Base-by-base conservation (phyloP, 2,113 vertebrate genomes). In the Epinephelus cyanopodus region DNA sequence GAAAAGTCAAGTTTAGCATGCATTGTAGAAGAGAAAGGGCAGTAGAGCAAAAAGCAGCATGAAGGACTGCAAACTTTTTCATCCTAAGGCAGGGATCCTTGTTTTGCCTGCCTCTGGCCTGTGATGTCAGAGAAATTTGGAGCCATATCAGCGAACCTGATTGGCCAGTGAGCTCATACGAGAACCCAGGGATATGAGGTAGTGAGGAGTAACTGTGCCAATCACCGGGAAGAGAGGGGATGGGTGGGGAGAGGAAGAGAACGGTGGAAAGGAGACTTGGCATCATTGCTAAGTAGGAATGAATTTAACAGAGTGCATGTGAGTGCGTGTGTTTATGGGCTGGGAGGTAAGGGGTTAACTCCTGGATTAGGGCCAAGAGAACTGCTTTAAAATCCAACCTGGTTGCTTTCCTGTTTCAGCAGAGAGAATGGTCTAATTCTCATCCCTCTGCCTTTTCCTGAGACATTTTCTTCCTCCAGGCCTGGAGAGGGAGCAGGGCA, bases 121-220 rank as follows among this genome's bases (percentile, higher is more conserved):
- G 45, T 72, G 67, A 73, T 58, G 70, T 84, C 57, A 76, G 75
- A 21, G 53, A 57, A 83, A 69, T 68, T 72, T 89, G 76, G 75
- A 83, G 58, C 21, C 1, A 1, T 69, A 56, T 82, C 72, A 74
- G 58, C 62, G 25, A 15, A 23, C 33, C 9, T 71, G 79, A 90
- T 89, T 87, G 86, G 86, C 82, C 68, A 29, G 50, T 37, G 62
- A 48, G 63, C 85, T 87, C 83, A 82, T 72, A 80, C n/a, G 75
- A 88, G 77, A 90, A 67, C 80, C 79, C 82, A 86, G 85, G 87
- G 92, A 88, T 75, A 92, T 90, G 85, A 90, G 78, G 62, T 74
- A 88, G 83, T 74, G 58, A 76, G 74, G 74, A 66, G 74, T 78
- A 74, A 70, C 72, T 6, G 75, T 85, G 85, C 90, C 89, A 90